Conservation (phyloP, 1,140 invertebrate species). For the Brachionus koreanus region DNA sequence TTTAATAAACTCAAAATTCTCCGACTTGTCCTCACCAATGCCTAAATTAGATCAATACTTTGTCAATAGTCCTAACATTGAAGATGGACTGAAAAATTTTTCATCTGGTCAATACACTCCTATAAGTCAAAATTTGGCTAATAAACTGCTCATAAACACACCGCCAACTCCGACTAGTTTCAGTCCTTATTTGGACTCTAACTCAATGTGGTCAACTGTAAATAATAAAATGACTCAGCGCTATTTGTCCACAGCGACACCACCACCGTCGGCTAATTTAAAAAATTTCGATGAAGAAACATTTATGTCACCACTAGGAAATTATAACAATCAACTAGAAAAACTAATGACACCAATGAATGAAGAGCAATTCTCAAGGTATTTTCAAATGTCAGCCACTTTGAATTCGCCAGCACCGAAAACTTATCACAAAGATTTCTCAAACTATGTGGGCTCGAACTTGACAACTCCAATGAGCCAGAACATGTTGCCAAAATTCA, state of each 20-base stretch:
- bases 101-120: background rate
- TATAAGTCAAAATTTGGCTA: conserved; percentile 22
- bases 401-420: background rate
- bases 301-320: conserved; percentile 22
- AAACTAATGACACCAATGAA: background rate
- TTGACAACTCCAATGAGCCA: background rate
- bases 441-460: background rate
- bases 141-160: conserved; percentile 16
- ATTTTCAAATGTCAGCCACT: background rate
- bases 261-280: background rate
- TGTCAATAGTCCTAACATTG: background rate
- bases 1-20: background rate
- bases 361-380: conserved; percentile 12
- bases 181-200: background rate
- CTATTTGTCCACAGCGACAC: background rate
- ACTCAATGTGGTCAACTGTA: background rate
- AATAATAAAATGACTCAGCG: background rate
- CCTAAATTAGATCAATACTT: conserved; percentile 21
- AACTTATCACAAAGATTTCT: background rate
- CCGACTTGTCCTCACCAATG: background rate
- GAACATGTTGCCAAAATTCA: background rate
- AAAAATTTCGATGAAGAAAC: conserved; percentile 11
- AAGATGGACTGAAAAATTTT: background rate
- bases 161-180: conserved; percentile 9
- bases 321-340: conserved; percentile 27